Conservation (phyloP, 2,113 vertebrate genomes). For the Anhinga rufa region DNA sequence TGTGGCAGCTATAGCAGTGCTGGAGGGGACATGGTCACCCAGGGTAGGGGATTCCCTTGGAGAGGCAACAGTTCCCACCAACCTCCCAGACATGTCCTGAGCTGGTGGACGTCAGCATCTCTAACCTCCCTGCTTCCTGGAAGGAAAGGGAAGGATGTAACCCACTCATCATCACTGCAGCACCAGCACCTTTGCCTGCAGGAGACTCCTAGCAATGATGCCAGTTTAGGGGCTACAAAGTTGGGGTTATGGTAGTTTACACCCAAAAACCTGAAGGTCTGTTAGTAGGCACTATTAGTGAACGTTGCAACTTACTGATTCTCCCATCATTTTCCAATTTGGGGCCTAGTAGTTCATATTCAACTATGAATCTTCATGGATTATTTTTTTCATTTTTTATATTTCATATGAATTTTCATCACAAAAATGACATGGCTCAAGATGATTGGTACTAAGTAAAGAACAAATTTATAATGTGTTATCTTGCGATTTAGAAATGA, state of each 20-base stretch:
- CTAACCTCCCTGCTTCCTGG: background rate
- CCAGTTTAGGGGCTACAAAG: background rate
- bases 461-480: background rate
- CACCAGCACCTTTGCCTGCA: background rate
- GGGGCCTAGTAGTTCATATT: background rate
- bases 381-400: background rate
- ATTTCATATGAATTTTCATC: background rate
- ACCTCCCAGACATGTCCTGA: background rate
- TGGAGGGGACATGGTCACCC: rapidly evolving
- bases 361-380: background rate
- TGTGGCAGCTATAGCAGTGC: rapidly evolving
- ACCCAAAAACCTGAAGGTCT: background rate
- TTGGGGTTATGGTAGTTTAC: background rate
- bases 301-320: background rate
- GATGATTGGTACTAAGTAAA: background rate
- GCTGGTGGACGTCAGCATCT: background rate
- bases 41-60: background rate
- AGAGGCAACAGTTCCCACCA: background rate
- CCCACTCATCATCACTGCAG: background rate
- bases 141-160: background rate
- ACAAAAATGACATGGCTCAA: background rate
- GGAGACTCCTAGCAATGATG: background rate
- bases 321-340: background rate
- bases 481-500: background rate
- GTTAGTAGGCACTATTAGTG: background rate